Base-by-base conservation (phyloP, 2,888 invertebrate genomes). In the Cataglyphis cursor region DNA sequence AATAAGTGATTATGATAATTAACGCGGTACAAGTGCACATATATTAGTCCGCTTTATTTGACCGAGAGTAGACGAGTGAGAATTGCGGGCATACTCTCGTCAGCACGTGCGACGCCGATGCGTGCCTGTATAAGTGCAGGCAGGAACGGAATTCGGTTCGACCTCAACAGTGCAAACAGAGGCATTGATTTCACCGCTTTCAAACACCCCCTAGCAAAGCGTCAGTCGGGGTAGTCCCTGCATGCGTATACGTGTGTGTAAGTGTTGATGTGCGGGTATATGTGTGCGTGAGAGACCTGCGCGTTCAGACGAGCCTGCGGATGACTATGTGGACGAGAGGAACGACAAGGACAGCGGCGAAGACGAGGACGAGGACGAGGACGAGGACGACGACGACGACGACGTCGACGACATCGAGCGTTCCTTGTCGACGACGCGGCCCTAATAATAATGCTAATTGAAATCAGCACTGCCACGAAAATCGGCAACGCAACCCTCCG, bases 151-250 rank as follows among this genome's bases (percentile, higher is more conserved):
- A 93, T 94, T 93, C 91, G 90, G 92, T 93, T 93, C 93, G 92
- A 94, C 94, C 94, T 94, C 94, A 93, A 93, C 94, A 93, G 94
- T 92, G 94, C 94, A 94, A 94, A 94, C 94, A 94, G 93, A 94
- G 92, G 94, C 94, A 94, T 94, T 94, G 94, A 94, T 94, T 94
- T 94, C 94, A 93, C 94, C 94, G 94, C 93, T 94, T 94, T 94
- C 93, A 93, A 93, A 92, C 93, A 92, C 92, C 91, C 91, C 93
- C 92, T 89, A 91, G 91, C 92, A 91, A 91, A 92, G 90, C 92
- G 90, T 92, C 90, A 91, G 88, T 87, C 87, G 90, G 88, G 87
- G 85, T 83, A 86, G 85, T 85, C 86, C 84, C 87, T 84, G 82
- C 72, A 81, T 78, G 85, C 81, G 88, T 88, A 87, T 85, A 70